Base-by-base conservation (phyloP, 1,140 invertebrate species). In the Diploscapter pachys region DNA sequence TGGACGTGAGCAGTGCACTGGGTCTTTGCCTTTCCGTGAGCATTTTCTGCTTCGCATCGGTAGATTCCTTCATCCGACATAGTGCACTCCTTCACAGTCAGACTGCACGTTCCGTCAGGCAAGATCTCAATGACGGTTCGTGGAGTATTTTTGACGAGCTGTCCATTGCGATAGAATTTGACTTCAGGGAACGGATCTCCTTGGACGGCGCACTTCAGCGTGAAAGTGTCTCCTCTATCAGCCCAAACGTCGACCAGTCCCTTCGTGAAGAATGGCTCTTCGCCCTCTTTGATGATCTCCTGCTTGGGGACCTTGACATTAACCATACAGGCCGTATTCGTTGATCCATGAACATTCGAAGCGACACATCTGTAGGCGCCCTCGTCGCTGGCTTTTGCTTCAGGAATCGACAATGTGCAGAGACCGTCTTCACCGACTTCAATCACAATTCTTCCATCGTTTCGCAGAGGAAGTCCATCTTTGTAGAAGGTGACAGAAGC, bases 301-400 rank as follows among this genome's bases (percentile, higher is more conserved):
- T 54, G 54, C 66, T 78, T 78, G 89, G 13, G 96, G 89, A 79
- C 93, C n/a, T 73, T 78, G 4, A 85, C 83, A 48, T 68, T 79
- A 57, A 85, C 83, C 55, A 81, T 73, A 65, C 83, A 85, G n/a
- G 83, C 79, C 49, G 81, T 85, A 59, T 85, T 85, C 9, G 81
- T 81, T 48, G 79, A 70, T 63, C 83, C 79, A 52, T 81, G 80
- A 48, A 65, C 67, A 86, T 99, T 99, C 2, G 87, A 89, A 5
- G 94, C 94, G 2, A 90, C 90, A 84, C 93, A 95, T 64, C 91
- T 91, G 87, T 98, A 99, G 48, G 89, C 89, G 6, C 95, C 96
- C 55, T 91, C 92, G 87, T 98, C 95, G 9, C 88, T 83, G 50
- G 89, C 89, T 69, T 89, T 90, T 0, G 95, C 93, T 77, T 94